Base-by-base conservation (phyloP, 1,140 invertebrate species). In the Nebria ingens region DNA sequence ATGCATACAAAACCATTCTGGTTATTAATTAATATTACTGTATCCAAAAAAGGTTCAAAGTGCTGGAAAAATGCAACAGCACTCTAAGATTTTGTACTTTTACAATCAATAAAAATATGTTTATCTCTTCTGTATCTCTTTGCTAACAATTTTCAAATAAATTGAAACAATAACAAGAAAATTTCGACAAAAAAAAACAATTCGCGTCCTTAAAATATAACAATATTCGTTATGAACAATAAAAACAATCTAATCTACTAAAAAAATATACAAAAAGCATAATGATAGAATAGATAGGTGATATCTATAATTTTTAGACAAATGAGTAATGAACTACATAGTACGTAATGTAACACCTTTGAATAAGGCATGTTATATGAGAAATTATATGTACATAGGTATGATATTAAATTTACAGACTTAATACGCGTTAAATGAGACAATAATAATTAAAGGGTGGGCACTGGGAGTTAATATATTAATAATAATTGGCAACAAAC, bases 51-150 rank as follows among this genome's bases (percentile, higher is more conserved):
- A n/a, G n/a, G n/a, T 34, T 6, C n/a, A 9, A 34, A 34, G 25
- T 34, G 25, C 25, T 34, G 25, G 17, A 17, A 52, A 52, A 52
- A 20, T 20, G 12, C 23, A 20, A 52, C 51, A 52, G 51, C 51
- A 52, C 51, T n/a, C 51, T 9, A 52, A 21, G 51, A 52, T 52
- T 52, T 52, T 52, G 51, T 52, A 52, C 51, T 52, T 52, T 52
- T 52, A 52, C n/a, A 53, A 53, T 53, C 25, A 25, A 53, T 53
- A 53, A 53, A 53, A 53, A 53, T 53, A 53, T 53, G 52, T 52
- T 52, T 52, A 34, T 34, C 25, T 34, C 40, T 45, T n/a, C n/a
- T n/a, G 3, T 53, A 13, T 53, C 15, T 53, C 13, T 25, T 13
- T 53, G 22, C 22, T 53, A 53, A 53, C 52, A 53, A 29, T 53